Evolutionary conservation across 2,888 invertebrate genomes (phyloP), one percentile per base, ranked within the genome.

Genomic region (Schrankia costaestrigalis): DNA sequence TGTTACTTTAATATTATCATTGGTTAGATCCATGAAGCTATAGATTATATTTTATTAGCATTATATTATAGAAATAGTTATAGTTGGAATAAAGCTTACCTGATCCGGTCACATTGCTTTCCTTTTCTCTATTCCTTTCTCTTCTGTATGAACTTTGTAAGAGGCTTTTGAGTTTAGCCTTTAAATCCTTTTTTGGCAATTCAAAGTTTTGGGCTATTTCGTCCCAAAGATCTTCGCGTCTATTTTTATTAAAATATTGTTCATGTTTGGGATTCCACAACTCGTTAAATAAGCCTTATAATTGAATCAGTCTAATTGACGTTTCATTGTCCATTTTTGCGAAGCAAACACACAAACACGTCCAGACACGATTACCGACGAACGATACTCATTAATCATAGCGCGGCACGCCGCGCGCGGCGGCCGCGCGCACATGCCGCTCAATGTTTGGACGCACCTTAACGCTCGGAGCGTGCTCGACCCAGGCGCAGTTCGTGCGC

Each of bases 401-500:
- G 45, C 35, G 39, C 39, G 29, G 34, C 36, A n/a, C 38, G 28
- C 35, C 26, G 19, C 29, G 31, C 26, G 18, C 29, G 26, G n/a
- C n/a, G 35, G 13, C 23, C 41, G 36, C 30, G 33, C 17, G 30
- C n/a, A n/a, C n/a, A n/a, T n/a, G n/a, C n/a, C n/a, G n/a, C n/a
- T n/a, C n/a, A n/a, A n/a, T n/a, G n/a, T n/a, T n/a, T n/a, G n/a
- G n/a, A n/a, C n/a, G n/a, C n/a, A n/a, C n/a, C n/a, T n/a, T n/a
- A n/a, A n/a, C n/a, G n/a, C n/a, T n/a, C n/a, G n/a, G n/a, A n/a
- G n/a, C n/a, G n/a, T n/a, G n/a, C n/a, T n/a, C n/a, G n/a, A n/a
- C n/a, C n/a, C n/a, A n/a, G n/a, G n/a, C n/a, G n/a, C n/a, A n/a
- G n/a, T n/a, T n/a, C n/a, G n/a, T n/a, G n/a, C n/a, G n/a, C n/a